phyloP scores from a whole-genome alignment of 2,797 vertebrate species.

The Pseudochirops corinnae region DNA sequence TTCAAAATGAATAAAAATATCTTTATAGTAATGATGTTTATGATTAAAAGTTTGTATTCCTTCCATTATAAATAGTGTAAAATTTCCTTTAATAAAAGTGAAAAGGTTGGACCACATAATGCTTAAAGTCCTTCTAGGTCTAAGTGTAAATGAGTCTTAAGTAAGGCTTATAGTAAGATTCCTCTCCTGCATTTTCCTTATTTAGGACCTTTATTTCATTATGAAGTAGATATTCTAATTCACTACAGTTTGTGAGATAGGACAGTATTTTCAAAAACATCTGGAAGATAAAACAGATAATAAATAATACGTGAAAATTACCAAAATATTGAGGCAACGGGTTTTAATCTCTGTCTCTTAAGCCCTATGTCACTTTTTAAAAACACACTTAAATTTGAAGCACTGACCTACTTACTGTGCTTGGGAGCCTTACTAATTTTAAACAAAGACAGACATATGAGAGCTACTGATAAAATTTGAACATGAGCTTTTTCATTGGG shows the following conservation, averaged over 20 bases:
- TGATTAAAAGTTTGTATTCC: conserved; percentile 41
- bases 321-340: conserved; percentile 4
- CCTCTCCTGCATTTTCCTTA: not conserved
- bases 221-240: conserved; percentile 5
- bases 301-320: conserved; percentile 44
- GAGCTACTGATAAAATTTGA: not conserved
- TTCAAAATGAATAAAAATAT: conserved; percentile 57
- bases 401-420: not conserved
- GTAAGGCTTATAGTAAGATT: not conserved
- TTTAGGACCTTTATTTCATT: conserved; percentile 12
- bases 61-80: conserved; percentile 42
- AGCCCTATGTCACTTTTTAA: conserved; percentile 39
- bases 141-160: not conserved
- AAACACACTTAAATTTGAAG: not conserved
- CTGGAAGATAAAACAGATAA: conserved; percentile 18
- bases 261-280: conserved; percentile 41
- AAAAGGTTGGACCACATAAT: not conserved
- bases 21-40: conserved; percentile 57
- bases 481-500: conserved; percentile 19
- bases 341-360: conserved; percentile 40
- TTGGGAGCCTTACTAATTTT: conserved; percentile 35
- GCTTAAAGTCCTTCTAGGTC: not conserved
- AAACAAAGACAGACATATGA: conserved; percentile 1
- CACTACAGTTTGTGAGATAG: conserved; percentile 16
- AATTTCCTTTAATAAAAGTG: not conserved